A percentile compares a stretch with the other conserved stretches of the same genome.
These are phyloP conservation scores for Mythimna albipuncta DNA, from an alignment of 2,888 invertebrate species.

Conservation along the genomic window DNA sequence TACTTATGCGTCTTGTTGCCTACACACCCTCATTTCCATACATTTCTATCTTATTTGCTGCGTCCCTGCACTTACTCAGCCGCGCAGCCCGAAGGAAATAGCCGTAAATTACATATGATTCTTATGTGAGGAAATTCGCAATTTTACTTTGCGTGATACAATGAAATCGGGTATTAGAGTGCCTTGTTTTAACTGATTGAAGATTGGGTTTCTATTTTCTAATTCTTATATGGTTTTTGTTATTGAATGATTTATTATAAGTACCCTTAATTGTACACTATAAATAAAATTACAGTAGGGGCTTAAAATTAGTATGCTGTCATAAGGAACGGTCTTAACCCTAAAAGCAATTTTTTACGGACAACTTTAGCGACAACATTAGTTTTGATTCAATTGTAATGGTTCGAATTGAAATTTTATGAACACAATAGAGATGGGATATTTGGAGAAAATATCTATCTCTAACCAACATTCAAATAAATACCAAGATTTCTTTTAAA, in stretches of 20 bases:
- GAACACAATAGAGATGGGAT: neutral
- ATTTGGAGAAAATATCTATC: neutral
- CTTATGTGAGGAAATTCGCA: conserved; percentile 49
- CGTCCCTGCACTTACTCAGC: conserved; percentile 59
- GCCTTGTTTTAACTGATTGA: conserved; percentile 4
- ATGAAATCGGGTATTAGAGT: conserved; percentile 14
- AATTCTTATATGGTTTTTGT: neutral
- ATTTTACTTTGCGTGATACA: conserved; percentile 38
- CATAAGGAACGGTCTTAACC: too few relatives aligned
- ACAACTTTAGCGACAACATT: too few relatives aligned
- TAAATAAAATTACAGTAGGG: too few relatives aligned
- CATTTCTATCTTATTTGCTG: conserved; percentile 63
- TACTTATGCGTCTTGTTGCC: conserved; percentile 54
- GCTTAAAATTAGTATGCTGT: too few relatives aligned
- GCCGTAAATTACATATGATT: conserved; percentile 60
- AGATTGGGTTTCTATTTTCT: neutral
- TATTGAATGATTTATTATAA: too few relatives aligned
- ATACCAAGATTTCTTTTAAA: too few relatives aligned
- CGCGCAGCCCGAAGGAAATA: conserved; percentile 48
- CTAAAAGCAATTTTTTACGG: too few relatives aligned
- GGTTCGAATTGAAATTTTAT: neutral
- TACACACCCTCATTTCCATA: conserved; percentile 60
- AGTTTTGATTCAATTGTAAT: too few relatives aligned
- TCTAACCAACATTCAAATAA: neutral
- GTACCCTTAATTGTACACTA: too few relatives aligned